These are phyloP conservation scores for Turritopsis rubra DNA, from an alignment of 30 jellyfish, hydroid and myxozoan species.

Conservation along the genomic window DNA sequence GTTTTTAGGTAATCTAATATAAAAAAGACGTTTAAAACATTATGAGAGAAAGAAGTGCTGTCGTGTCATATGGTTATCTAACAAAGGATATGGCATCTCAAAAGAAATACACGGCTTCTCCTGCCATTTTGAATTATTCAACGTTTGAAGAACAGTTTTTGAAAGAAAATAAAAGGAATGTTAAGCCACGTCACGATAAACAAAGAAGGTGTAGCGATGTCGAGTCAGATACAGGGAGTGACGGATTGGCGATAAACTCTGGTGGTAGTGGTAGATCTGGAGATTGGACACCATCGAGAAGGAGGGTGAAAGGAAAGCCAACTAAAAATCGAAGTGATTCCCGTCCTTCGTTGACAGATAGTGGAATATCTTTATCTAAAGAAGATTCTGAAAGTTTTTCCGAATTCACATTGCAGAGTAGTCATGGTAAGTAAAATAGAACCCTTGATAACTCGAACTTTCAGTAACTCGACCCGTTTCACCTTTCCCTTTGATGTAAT, in stretches of 20 bases:
- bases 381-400: slow-evolving; percentile 26
- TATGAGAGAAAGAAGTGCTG: not conserved
- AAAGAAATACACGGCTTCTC: not conserved
- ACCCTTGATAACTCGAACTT: too few species aligned
- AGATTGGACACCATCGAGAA: slow-evolving; percentile 26
- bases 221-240: slow-evolving; percentile 31
- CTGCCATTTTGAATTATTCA: slow-evolving; percentile 21
- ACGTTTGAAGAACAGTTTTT: slow-evolving; percentile 16
- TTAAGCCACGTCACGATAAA: slow-evolving; percentile 5
- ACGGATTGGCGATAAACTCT: slow-evolving; percentile 23
- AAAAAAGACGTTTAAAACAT: not conserved
- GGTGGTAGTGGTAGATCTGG: slow-evolving; percentile 36
- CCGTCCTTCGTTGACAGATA: slow-evolving; percentile 23
- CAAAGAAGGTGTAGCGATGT: slow-evolving; percentile 14
- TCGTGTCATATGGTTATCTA: slow-evolving; percentile 7
- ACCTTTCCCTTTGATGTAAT: not conserved
- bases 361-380: slow-evolving; percentile 21
- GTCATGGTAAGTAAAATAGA: not conserved
- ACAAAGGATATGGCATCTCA: not conserved
- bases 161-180: slow-evolving; percentile 16
- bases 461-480: not conserved
- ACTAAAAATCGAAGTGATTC: not conserved
- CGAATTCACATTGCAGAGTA: slow-evolving; percentile 5
- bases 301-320: slow-evolving; percentile 1
- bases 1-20: not conserved